Evolutionary conservation across 2,797 vertebrate species (phyloP).

Genomic region (Carduelis carduelis): DNA sequence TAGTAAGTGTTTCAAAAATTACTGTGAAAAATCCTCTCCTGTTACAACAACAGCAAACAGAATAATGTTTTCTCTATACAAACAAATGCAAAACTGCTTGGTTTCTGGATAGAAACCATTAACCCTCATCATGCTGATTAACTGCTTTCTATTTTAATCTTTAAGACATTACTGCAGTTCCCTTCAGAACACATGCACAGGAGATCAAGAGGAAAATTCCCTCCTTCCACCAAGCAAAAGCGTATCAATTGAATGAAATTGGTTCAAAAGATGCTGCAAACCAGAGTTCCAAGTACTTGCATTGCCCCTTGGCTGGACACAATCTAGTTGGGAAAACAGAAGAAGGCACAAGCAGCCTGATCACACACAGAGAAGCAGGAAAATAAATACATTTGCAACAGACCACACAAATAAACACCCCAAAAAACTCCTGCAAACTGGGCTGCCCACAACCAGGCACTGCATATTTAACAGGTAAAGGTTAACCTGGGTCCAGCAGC

Average conservation of each 20-base stretch:
- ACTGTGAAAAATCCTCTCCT: not conserved
- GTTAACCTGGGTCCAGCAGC: not conserved
- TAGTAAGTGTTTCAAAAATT: not conserved
- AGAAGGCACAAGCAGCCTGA: not conserved
- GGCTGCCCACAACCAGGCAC: not conserved
- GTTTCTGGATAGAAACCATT: slow-evolving; percentile 43
- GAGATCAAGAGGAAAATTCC: not conserved
- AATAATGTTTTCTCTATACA: not conserved
- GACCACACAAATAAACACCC: not conserved
- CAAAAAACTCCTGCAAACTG: not conserved
- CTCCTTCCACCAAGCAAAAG: not conserved
- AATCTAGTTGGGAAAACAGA: not conserved
- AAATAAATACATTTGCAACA: not conserved
- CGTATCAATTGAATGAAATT: not conserved
- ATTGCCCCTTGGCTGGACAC: not conserved
- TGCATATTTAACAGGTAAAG: not conserved
- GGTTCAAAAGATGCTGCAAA: not conserved
- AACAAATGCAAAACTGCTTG: slow-evolving; percentile 34
- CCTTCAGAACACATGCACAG: not conserved
- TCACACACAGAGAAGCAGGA: not conserved
- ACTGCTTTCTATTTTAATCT: slow-evolving; percentile 51
- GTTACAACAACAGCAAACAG: not conserved
- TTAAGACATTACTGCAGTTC: not conserved
- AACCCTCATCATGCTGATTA: slow-evolving; percentile 40
- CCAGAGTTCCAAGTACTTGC: not conserved